Percentiles rank a stretch among this genome's conserved stretches.
phyloP scores from a whole-genome alignment of 2,888 invertebrate species.

The Nemotelus nigrinus region DNA sequence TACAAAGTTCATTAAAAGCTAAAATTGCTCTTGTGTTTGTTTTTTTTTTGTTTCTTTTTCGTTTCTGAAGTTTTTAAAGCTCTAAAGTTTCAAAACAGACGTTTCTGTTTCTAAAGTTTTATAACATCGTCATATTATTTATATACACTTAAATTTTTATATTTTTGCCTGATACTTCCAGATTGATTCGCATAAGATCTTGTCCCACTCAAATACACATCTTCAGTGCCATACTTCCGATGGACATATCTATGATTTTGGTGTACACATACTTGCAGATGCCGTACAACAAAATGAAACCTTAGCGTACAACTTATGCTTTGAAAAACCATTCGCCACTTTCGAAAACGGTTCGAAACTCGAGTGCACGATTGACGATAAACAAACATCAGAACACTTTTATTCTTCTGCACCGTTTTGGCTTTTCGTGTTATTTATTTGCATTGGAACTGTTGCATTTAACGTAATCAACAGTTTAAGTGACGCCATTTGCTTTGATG shows the following conservation, averaged over 20 bases:
- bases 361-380: constrained; percentile 47
- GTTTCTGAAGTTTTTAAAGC: no score
- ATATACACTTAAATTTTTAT: no score
- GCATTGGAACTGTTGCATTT: constrained; percentile 80
- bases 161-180: background rate
- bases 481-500: constrained; percentile 90
- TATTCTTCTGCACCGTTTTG: constrained; percentile 75
- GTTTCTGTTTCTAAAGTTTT: no score
- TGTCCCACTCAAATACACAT: constrained; percentile 9
- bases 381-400: constrained; percentile 59
- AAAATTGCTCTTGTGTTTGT: no score
- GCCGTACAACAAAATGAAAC: no score
- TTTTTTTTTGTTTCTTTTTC: no score
- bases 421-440: constrained; percentile 77
- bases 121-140: no score
- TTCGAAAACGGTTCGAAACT: background rate
- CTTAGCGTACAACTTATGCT: no score
- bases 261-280: background rate
- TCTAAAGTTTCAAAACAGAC: no score
- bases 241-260: background rate
- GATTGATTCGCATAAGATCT: background rate
- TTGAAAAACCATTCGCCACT: no score
- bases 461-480: constrained; percentile 88
- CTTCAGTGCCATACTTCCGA: background rate
- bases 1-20: no score